A percentile compares a stretch with the other conserved stretches of the same genome.
Conservation (phyloP, 2,797 vertebrate genomes). For the Fistularia tabacaria region DNA sequence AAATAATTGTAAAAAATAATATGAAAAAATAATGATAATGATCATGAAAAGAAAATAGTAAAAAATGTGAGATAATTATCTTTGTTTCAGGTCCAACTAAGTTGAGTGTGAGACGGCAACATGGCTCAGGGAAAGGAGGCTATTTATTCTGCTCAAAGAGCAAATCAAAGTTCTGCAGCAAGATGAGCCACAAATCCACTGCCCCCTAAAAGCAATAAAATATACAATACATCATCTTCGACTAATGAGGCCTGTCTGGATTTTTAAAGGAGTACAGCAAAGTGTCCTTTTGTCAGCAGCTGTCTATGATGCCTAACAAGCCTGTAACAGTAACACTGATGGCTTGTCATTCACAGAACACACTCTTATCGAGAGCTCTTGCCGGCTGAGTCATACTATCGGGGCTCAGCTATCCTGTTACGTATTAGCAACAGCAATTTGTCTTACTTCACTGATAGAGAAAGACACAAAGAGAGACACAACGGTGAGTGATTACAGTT, state of each 20-base stretch:
- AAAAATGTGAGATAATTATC: too few relatives aligned
- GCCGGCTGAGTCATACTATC: constrained; percentile 44
- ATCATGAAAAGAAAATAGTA: too few relatives aligned
- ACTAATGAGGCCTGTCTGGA: constrained; percentile 34
- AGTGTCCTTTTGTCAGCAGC: constrained; percentile 23
- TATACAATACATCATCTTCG: constrained; percentile 33
- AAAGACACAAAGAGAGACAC: constrained; percentile 34
- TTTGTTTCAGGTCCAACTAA: background rate
- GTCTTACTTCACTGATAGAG: constrained; percentile 56
- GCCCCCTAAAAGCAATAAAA: constrained; percentile 16
- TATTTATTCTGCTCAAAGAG: constrained; percentile 30
- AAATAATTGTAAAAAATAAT: too few relatives aligned
- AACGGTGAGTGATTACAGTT: constrained; percentile 53
- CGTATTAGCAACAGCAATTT: constrained; percentile 66
- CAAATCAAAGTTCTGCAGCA: constrained; percentile 48
- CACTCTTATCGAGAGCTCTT: constrained; percentile 20
- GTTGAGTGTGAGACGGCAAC: too few relatives aligned
- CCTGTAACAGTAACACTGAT: constrained; percentile 41
- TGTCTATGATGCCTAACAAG: constrained; percentile 33
- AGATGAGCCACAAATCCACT: constrained; percentile 21
- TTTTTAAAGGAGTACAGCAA: constrained; percentile 12
- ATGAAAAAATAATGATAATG: too few relatives aligned
- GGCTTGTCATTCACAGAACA: constrained; percentile 38
- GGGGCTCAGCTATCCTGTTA: constrained; percentile 45
- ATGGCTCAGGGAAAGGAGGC: constrained; percentile 14